phyloP scores from a whole-genome alignment of 2,113 vertebrate genomes.

The Melanocharis versteri region DNA sequence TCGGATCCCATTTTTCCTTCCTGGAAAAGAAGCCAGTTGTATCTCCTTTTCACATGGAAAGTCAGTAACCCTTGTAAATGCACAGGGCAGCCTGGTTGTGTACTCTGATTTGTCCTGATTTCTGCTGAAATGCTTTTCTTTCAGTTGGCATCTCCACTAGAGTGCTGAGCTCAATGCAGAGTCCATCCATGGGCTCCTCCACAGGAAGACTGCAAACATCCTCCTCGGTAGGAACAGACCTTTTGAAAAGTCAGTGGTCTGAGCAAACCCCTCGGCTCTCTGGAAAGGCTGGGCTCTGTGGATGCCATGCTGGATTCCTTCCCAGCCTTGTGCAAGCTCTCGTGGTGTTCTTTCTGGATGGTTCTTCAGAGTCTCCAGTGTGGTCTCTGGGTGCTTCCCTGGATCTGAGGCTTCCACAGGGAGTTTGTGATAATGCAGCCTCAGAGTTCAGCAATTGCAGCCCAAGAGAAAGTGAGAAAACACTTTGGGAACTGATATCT shows the following conservation, averaged over 20 bases:
- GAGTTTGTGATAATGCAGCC: background rate
- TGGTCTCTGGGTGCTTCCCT: background rate
- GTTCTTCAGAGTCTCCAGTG: background rate
- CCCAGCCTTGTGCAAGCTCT: background rate
- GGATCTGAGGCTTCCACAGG: background rate
- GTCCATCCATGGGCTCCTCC: background rate
- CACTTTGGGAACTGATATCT: background rate
- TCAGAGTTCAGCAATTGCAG: background rate
- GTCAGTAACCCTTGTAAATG: background rate
- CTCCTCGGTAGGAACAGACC: background rate
- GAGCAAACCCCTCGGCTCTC: background rate
- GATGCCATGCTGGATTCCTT: background rate
- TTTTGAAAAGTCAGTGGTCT: background rate
- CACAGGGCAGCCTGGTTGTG: background rate
- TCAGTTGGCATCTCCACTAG: background rate
- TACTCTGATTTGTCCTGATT: background rate
- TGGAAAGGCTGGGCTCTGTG: background rate
- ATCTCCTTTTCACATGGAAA: background rate
- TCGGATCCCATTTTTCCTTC: background rate
- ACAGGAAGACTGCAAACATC: background rate
- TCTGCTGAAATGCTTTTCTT: background rate
- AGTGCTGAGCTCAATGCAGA: background rate
- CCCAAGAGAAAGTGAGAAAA: background rate
- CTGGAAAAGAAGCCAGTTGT: background rate
- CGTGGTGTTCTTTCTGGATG: background rate